Base-by-base conservation (phyloP, 1,140 invertebrate species). In the Mylabris phalerata region DNA sequence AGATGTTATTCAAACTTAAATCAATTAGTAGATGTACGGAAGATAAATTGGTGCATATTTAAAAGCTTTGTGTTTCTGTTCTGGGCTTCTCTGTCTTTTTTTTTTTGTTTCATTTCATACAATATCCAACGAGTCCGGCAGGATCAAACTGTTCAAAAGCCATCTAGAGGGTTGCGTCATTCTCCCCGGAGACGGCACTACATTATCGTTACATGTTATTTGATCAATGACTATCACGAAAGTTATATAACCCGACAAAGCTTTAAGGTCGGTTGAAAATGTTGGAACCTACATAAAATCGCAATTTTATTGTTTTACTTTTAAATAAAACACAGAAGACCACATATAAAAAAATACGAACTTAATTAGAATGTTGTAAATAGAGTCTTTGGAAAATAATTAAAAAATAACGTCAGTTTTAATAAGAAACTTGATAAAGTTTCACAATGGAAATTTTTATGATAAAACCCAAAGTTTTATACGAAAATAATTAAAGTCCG, bases 121-220 rank as follows among this genome's bases (percentile, higher is more conserved):
- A 19, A 19, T 32, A 32, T 4, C 32, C 32, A 7, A 32, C 32
- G 32, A 44, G 54, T 56, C 47, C 47, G 32, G 54, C 40, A 56
- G 54, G 45, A 56, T 56, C 54, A 56, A 56, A 56, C 54, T 56
- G 54, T 56, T 56, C 54, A 41, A 56, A 48, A 56, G 54, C 54
- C 48, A 56, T 32, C 47, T 38, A 13, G 54, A 56, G 54, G 48
- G 25, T 48, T 56, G 47, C 54, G 45, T 56, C 47, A 52, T 40
- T 39, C 13, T 56, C 54, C 54, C 54, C n/a, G 32, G 47, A 41
- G 54, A 56, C 50, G 27, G 45, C 39, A 41, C 50, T 39, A 25
- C 50, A 52, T 52, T 52, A 52, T 52, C 40, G 39, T 52, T 52
- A 43, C 40, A 52, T 41, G 39, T n/a, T 43, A 27, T 26, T 43